phyloP scores from a whole-genome alignment of 2,113 vertebrate species.

The human (Homo sapiens) region GRCh38 chr12:109134501-109135000 shows the following conservation, averaged over 20 bases:
- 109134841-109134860: not conserved
- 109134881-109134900: not conserved
- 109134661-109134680: not conserved
- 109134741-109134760: not conserved
- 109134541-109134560: not conserved
- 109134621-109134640: not conserved
- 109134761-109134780: not conserved
- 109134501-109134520: not conserved
- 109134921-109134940: not conserved
- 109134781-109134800: not conserved
- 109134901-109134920: not conserved
- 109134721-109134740: not conserved
- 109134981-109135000: not conserved
- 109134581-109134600: not conserved
- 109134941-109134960: not conserved
- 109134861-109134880: rapidly evolving
- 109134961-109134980: not conserved
- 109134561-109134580: not conserved
- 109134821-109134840: not conserved
- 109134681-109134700: not conserved
- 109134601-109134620: not conserved
- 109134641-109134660: not conserved
- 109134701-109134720: rapidly evolving
- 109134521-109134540: not conserved
- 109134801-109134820: not conserved